These are phyloP conservation scores for Eonycteris spelaea DNA, from an alignment of 2,113 vertebrate species.

Conservation along the genomic window DNA sequence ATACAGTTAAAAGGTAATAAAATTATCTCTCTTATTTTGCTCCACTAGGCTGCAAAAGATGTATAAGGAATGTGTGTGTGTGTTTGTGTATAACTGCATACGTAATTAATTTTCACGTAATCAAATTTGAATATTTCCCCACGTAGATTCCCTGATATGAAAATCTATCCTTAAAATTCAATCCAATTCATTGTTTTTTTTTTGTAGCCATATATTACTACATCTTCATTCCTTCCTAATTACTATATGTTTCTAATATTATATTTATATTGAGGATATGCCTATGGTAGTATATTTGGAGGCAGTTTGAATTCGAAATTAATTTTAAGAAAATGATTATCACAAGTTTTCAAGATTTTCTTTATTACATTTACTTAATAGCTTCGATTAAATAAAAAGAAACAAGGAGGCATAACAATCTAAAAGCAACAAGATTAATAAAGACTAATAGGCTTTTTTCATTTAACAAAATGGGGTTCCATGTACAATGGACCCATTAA, in stretches of 20 bases:
- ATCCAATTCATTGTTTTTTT: neutral
- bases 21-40: neutral
- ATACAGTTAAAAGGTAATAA: neutral
- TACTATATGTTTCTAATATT: neutral
- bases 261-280: neutral
- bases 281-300: neutral
- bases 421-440: conserved; percentile 58
- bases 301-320: neutral
- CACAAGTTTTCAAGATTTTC: neutral
- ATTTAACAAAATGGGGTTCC: conserved; percentile 63
- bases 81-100: neutral
- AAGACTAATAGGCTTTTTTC: conserved; percentile 49
- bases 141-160: neutral
- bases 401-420: conserved; percentile 30
- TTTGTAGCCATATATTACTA: neutral
- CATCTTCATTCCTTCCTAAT: neutral
- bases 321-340: conserved; percentile 24
- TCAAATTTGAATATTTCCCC: neutral
- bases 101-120: neutral
- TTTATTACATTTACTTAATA: conserved; percentile 3
- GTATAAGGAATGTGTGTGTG: neutral
- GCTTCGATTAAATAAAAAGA: conserved; percentile 45
- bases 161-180: neutral
- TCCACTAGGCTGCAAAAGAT: neutral
- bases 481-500: conserved; percentile 58